Evolutionary conservation across 2,113 vertebrate species (phyloP), one percentile per base, ranked within the genome.

Genomic region (Delphinapterus leucas): DNA sequence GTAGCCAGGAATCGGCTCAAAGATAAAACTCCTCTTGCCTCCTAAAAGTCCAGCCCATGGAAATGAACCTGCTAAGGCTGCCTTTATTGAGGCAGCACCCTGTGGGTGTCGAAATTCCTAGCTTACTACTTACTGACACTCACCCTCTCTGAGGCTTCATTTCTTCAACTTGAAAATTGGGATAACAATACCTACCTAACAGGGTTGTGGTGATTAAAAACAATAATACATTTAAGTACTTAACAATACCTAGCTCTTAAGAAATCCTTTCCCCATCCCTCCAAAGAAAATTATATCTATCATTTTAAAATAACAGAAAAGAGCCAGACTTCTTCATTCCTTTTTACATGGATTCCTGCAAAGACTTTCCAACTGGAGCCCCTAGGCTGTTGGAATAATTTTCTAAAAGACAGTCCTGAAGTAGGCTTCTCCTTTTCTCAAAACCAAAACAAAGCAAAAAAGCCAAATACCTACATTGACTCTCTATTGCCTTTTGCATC

Each of bases 321-420:
- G 31, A 83, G 68, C 25, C 36, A 93, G 25, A 49, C 58, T 82
- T 93, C 44, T 82, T 92, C 44, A 93, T 76, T 96, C 68, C 21
- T 44, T 89, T 95, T 93, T 92, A 90, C 18, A 33, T 36, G 14
- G 31, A 93, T 76, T 96, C 65, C 65, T 92, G 14, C n/a, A 89
- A 96, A 96, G 55, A 85, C 44, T 36, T 90, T 33, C 28, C 36
- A 93, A 71, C 20, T 93, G 21, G 63, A 95, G 44, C 85, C 18
- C 7, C 15, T 61, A 77, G 36, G 33, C 65, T 86, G 18, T 28
- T 41, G 53, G 58, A 90, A 79, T 60, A 76, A 79, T 86, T 90
- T 95, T 88, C 82, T 96, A 85, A 88, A 96, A 88, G n/a, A 79
- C 25, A 79, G 44, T 88, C 65, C 47, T 97, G 68, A 94, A 87